Percentiles rank a stretch among this genome's conserved stretches.
Evolutionary conservation across 1,140 invertebrate species (phyloP).

Genomic region (Ruditapes philippinarum): DNA sequence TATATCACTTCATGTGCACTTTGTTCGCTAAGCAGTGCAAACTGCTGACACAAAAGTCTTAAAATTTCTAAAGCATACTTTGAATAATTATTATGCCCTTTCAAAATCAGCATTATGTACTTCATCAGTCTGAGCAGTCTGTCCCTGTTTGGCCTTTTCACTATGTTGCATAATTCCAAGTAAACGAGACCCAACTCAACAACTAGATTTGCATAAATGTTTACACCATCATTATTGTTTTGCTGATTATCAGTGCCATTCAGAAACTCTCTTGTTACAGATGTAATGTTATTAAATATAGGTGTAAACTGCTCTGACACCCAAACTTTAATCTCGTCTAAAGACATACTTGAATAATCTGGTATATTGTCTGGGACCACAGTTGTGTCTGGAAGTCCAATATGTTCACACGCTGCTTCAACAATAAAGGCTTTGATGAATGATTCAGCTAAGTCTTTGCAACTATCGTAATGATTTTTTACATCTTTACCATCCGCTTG

Average conservation of each 20-base stretch:
- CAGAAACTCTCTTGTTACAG: not conserved
- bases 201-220: slow-evolving; percentile 46
- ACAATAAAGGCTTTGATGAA: slow-evolving; percentile 58
- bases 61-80: slow-evolving; percentile 41
- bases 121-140: slow-evolving; percentile 61
- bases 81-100: slow-evolving; percentile 66
- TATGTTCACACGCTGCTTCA: slow-evolving; percentile 40
- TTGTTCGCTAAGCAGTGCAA: slow-evolving; percentile 24
- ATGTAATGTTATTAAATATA: slow-evolving; percentile 14
- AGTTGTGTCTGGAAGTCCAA: slow-evolving; percentile 14
- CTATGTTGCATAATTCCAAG: slow-evolving; percentile 38
- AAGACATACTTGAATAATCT: no score
- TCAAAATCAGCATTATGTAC: slow-evolving; percentile 65
- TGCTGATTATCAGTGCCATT: not conserved
- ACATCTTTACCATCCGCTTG: slow-evolving; percentile 61
- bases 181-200: slow-evolving; percentile 62
- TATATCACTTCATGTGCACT: not conserved
- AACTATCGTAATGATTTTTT: slow-evolving; percentile 59
- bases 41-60: no score
- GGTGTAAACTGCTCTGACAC: not conserved
- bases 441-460: slow-evolving; percentile 68
- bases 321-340: slow-evolving; percentile 48
- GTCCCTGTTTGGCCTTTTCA: slow-evolving; percentile 50
- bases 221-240: slow-evolving; percentile 8
- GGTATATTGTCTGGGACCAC: slow-evolving; percentile 32